Evolutionary conservation across 2,113 vertebrate genomes (phyloP).

Genomic region (Pelusios castaneus): DNA sequence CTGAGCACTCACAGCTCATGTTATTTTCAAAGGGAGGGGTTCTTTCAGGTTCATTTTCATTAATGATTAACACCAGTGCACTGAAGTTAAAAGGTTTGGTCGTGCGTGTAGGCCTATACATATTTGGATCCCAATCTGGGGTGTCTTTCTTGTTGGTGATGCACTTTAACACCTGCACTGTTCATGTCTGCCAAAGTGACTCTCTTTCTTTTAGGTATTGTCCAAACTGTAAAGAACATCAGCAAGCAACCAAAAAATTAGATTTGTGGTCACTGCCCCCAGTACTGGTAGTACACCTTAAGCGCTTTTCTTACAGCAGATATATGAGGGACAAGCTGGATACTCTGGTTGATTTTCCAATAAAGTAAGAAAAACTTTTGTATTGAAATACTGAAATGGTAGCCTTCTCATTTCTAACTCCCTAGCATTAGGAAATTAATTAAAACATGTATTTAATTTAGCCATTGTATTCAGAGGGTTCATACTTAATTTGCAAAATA

Average conservation of each 20-base stretch:
- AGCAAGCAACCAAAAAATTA: conserved; percentile 98
- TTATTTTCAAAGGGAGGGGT: background rate
- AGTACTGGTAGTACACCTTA: conserved; percentile 95
- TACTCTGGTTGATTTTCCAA: conserved; percentile 95
- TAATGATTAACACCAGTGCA: background rate
- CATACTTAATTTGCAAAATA: background rate
- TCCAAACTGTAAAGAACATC: conserved; percentile 98
- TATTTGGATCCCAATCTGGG: background rate
- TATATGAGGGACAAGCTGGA: conserved; percentile 99
- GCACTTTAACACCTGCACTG: rapidly evolving
- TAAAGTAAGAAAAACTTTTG: conserved; percentile 77
- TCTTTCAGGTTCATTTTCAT: background rate
- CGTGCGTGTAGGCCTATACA: background rate
- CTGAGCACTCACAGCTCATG: background rate
- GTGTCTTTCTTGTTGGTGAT: background rate
- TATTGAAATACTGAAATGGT: background rate
- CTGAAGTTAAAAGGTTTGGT: background rate
- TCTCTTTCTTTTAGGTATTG: conserved; percentile 88
- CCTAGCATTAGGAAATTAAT: background rate
- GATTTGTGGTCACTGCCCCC: conserved; percentile 97
- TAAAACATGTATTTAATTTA: background rate
- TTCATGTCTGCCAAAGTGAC: background rate
- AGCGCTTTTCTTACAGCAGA: conserved; percentile 97
- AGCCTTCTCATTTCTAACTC: background rate
- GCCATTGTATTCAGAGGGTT: background rate